A percentile compares a stretch with the other conserved stretches of the same genome.
phyloP scores from a whole-genome alignment of 2,888 invertebrate species.

The Drepana falcataria region DNA sequence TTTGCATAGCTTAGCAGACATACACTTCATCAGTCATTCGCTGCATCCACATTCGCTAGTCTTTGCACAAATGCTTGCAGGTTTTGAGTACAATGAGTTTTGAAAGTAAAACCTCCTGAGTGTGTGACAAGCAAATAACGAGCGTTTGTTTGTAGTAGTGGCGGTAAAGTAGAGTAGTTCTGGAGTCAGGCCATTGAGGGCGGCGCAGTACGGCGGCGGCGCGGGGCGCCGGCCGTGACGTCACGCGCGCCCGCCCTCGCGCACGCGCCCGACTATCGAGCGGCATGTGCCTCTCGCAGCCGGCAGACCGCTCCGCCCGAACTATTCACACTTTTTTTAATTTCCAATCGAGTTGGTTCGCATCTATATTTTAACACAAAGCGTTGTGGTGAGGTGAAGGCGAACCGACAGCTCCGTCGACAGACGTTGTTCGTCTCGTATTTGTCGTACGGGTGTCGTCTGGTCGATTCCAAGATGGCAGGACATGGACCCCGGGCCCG shows the following conservation, averaged over 20 bases:
- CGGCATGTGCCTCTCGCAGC: slow-evolving; percentile 72
- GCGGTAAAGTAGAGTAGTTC: slow-evolving; percentile 25
- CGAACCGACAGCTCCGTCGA: slow-evolving; percentile 15
- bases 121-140: slow-evolving; percentile 44
- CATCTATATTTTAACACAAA: slow-evolving; percentile 42
- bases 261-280: slow-evolving; percentile 74
- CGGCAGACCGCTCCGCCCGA: slow-evolving; percentile 68
- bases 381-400: slow-evolving; percentile 20
- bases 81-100: slow-evolving; percentile 3
- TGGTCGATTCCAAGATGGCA: slow-evolving; percentile 63
- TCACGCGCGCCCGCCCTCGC: slow-evolving; percentile 55
- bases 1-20: no score
- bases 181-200: slow-evolving; percentile 32
- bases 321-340: slow-evolving; percentile 64
- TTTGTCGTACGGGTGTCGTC: slow-evolving; percentile 13
- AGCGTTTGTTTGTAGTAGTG: slow-evolving; percentile 24
- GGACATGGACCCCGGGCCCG: slow-evolving; percentile 45
- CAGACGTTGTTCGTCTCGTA: slow-evolving; percentile 27
- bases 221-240: slow-evolving; percentile 49
- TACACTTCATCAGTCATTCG: no score
- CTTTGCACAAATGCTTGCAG: background rate
- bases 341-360: slow-evolving; percentile 56
- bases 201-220: slow-evolving; percentile 47
- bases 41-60: no score
- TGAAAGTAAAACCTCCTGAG: slow-evolving; percentile 28